Evolutionary conservation across 92 coral and sea anemone genomes (phyloP), one percentile per base, ranked within the genome.

Genomic region (Porites divaricata): DNA sequence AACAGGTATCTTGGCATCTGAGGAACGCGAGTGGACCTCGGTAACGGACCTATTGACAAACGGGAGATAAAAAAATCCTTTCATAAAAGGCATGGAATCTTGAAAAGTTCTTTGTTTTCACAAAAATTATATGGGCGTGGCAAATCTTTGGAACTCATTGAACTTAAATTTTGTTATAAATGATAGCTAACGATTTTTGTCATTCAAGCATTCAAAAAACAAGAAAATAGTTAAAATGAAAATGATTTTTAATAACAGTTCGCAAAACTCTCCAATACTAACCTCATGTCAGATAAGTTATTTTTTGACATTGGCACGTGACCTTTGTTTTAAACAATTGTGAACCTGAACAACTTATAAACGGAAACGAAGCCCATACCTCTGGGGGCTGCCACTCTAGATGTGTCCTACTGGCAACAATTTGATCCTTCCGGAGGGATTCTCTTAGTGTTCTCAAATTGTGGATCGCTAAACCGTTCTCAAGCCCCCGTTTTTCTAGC

Each of bases 21-120:
- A 93, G 72, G 68, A 68, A 93, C 24, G 89, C 67, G 1, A 93
- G 79, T n/a, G 90, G 87, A 19, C 92, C 91, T 24, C 75, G 75
- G 81, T 84, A 93, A 16, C 83, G 80, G 17, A 85, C 87, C 96
- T 90, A 73, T 54, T 53, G 16, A 10, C 19, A 19, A 65, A 53
- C 28, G 12, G 67, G 49, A 22, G 49, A 41, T 14, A 4, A n/a
- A 74, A 2, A 54, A 54, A 11, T 10, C 15, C 1, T 54, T 54
- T 54, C 59, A 54, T 54, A 54, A 11, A 9, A 54, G 14, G 59
- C 4, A 12, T 54, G 17, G 12, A 54, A 54, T 0, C 59, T 54
- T 4, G 45, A 4, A 35, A 35, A 35, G 45, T 35, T 35, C 7
- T 35, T 35, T 35, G 7, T 35, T 35, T 35, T 35, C 45, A 35